phyloP scores from a whole-genome alignment of 2,888 invertebrate genomes.

The Xylophagus ater region DNA sequence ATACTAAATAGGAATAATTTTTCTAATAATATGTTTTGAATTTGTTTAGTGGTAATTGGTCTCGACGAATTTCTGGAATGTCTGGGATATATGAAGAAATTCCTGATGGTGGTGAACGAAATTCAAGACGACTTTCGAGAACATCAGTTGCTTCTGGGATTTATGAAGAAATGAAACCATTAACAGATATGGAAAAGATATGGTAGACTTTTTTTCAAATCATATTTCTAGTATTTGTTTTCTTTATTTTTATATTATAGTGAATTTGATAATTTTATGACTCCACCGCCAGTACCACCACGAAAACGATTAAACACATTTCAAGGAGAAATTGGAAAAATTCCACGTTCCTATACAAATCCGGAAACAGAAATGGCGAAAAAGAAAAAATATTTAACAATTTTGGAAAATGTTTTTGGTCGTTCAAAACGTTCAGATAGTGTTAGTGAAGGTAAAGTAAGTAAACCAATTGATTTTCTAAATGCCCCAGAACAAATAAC shows the following conservation, averaged over 20 bases:
- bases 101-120: constrained; percentile 24
- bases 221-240: neutral
- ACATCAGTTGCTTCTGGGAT: constrained; percentile 37
- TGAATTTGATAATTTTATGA: constrained; percentile 2
- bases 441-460: constrained; percentile 26
- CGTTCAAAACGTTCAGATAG: constrained; percentile 25
- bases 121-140: constrained; percentile 26
- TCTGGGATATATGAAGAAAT: constrained; percentile 40
- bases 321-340: constrained; percentile 25
- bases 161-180: constrained; percentile 38
- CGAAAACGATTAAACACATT: constrained; percentile 36
- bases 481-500: constrained; percentile 20
- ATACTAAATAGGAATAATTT: neutral
- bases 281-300: constrained; percentile 31
- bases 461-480: constrained; percentile 6
- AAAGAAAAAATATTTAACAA: constrained; percentile 27
- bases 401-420: constrained; percentile 25
- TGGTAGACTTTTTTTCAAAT: constrained; percentile 15
- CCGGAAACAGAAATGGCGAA: constrained; percentile 35
- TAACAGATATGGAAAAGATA: constrained; percentile 21
- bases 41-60: constrained; percentile 21
- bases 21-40: neutral
- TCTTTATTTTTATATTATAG: constrained; percentile 10
- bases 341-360: constrained; percentile 36
- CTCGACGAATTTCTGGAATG: constrained; percentile 27